Base-by-base conservation (phyloP, 2,888 invertebrate species). In the Trachelus tabidus region DNA sequence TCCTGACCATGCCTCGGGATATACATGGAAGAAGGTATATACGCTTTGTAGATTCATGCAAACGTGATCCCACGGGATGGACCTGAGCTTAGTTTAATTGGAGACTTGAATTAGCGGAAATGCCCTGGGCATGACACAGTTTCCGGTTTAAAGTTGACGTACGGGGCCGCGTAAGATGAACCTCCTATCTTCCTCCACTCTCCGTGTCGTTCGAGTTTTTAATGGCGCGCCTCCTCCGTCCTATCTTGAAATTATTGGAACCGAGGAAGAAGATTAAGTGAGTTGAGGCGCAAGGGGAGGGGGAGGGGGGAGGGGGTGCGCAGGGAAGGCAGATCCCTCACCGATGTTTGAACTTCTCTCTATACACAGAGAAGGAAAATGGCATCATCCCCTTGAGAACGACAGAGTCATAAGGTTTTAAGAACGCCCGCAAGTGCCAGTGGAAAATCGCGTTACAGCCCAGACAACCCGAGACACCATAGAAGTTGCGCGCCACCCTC, bases 71-170 rank as follows among this genome's bases (percentile, higher is more conserved):
- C 77, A 69, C 71, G 68, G 71, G 75, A 75, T 34, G 75, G 71
- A 34, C 77, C 77, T 30, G 23, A 77, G 77, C 77, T 77, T 77
- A 80, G 80, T 83, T 84, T 84, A 82, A 84, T 84, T 82, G 80
- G 74, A 80, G 69, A 81, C 81, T 79, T 56, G 79, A 80, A 83
- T 84, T 82, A 83, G 80, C 80, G 79, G 81, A 79, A 81, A 79
- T 77, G 76, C 78, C 71, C 71, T n/a, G 75, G 23, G 73, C 77
- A 56, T 56, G 23, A 56, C 56, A 76, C 40, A 76, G 76, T 76
- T 77, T 35, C 76, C 71, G 23, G 56, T 34, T 12, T 12, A 12
- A 33, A 71, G 71, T 31, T 34, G 71, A 31, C 71, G 56, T 23
- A 71, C 71, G 71, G 31, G 33, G 31, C 31, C 31, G 34, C 30